Conservation (phyloP, 2,113 vertebrate species). For the Camelus bactrianus region DNA sequence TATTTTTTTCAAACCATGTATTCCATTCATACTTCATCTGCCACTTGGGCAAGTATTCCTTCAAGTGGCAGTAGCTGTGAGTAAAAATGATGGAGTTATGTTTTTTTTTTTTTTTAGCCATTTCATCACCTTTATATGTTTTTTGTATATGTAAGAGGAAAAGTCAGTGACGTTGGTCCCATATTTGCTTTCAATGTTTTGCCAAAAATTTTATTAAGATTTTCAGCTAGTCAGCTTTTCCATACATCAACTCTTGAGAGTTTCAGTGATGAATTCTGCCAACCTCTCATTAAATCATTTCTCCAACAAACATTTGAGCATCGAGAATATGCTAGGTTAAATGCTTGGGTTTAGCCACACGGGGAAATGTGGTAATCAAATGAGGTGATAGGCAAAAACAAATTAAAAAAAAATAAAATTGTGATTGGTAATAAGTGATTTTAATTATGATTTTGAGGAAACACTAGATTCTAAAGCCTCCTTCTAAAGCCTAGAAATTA, state of each 20-base stretch:
- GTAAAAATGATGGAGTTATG: not conserved
- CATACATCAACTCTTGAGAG: not conserved
- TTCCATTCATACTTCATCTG: not conserved
- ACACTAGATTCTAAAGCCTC: not conserved
- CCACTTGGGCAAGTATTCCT: not conserved
- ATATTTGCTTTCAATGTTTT: not conserved
- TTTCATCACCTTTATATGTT: not conserved
- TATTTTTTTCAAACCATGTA: not conserved
- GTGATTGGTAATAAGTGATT: not conserved
- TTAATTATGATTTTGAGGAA: constrained; percentile 27
- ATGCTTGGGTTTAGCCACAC: not conserved
- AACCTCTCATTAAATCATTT: not conserved
- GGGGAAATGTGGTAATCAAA: not conserved
- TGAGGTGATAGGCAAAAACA: not conserved
- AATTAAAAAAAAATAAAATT: not conserved
- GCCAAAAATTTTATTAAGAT: not conserved
- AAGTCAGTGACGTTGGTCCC: not conserved
- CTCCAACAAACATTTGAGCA: not conserved
- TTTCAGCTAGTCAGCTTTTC: not conserved
- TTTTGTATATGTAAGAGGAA: not conserved
- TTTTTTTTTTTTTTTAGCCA: not conserved
- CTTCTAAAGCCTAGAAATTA: no score
- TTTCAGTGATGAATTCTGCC: not conserved
- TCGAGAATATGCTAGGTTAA: not conserved
- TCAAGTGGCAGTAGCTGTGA: not conserved